A percentile compares a stretch with the other conserved stretches of the same genome.
Evolutionary conservation across 2,888 invertebrate species (phyloP).

Genomic region (Trisateles emortualis): DNA sequence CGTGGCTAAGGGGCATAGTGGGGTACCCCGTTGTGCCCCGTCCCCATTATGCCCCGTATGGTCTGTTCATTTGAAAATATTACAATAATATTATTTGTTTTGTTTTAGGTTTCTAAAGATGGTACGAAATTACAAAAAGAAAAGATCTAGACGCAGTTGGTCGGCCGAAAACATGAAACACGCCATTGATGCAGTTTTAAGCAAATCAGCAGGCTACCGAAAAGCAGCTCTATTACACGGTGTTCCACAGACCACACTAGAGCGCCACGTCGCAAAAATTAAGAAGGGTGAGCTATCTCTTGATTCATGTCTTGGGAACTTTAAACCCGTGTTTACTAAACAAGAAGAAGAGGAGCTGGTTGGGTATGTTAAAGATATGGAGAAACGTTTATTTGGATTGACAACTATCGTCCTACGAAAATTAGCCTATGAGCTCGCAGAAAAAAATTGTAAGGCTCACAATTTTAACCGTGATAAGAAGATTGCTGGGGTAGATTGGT

Average conservation of each 20-base stretch:
- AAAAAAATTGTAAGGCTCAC: constrained; percentile 46
- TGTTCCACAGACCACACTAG: constrained; percentile 39
- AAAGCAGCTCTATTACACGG: constrained; percentile 33
- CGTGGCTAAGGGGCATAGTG: neutral
- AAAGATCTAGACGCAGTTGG: neutral
- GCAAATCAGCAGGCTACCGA: constrained; percentile 33
- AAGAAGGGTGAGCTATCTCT: constrained; percentile 23
- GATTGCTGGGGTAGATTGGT: constrained; percentile 9
- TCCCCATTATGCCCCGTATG: neutral
- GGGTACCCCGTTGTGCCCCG: neutral
- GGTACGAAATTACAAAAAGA: neutral
- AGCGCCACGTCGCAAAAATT: constrained; percentile 33
- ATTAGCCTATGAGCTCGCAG: constrained; percentile 42
- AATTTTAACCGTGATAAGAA: constrained; percentile 47
- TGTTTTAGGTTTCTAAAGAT: neutral
- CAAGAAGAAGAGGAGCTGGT: constrained; percentile 27
- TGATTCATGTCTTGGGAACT: constrained; percentile 20
- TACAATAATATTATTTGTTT: too few species aligned
- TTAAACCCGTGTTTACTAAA: constrained; percentile 16
- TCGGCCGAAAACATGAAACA: neutral
- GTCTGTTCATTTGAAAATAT: neutral
- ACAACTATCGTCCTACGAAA: constrained; percentile 8
- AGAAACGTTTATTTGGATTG: constrained; percentile 30
- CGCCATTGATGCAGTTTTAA: constrained; percentile 32
- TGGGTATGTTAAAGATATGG: constrained; percentile 27